phyloP scores from a whole-genome alignment of 2,797 vertebrate genomes.

The Babyrousa celebensis region DNA sequence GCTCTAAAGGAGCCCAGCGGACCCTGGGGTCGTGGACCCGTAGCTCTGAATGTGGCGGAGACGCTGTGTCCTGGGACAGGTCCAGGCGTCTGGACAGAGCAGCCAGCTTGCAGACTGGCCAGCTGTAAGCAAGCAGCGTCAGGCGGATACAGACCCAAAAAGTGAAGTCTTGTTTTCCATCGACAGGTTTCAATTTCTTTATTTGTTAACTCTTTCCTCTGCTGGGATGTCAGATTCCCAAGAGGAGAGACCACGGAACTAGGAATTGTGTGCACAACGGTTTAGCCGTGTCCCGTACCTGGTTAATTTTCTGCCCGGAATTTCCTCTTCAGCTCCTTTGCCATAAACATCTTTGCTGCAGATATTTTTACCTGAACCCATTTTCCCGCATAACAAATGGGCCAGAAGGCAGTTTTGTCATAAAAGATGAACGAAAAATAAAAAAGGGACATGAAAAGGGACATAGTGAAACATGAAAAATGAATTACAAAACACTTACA shows the following conservation, averaged over 20 bases:
- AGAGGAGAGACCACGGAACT: fast-evolving
- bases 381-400: background rate
- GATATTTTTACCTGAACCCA: background rate
- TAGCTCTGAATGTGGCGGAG: fast-evolving
- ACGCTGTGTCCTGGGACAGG: background rate
- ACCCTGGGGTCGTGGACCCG: fast-evolving
- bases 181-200: too few species aligned
- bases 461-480: background rate
- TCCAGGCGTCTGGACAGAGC: fast-evolving
- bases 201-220: background rate
- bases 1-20: fast-evolving
- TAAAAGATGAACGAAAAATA: background rate
- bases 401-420: background rate
- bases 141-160: background rate
- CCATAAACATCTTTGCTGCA: too few species aligned
- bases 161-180: background rate
- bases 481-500: background rate
- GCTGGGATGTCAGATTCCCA: background rate
- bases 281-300: too few species aligned
- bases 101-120: fast-evolving
- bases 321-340: background rate
- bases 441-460: background rate
- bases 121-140: fast-evolving
- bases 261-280: background rate
- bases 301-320: background rate